These are phyloP conservation scores for Acromyrmex echinatior DNA, from an alignment of 1,140 invertebrate genomes.

Conservation along the genomic window DNA sequence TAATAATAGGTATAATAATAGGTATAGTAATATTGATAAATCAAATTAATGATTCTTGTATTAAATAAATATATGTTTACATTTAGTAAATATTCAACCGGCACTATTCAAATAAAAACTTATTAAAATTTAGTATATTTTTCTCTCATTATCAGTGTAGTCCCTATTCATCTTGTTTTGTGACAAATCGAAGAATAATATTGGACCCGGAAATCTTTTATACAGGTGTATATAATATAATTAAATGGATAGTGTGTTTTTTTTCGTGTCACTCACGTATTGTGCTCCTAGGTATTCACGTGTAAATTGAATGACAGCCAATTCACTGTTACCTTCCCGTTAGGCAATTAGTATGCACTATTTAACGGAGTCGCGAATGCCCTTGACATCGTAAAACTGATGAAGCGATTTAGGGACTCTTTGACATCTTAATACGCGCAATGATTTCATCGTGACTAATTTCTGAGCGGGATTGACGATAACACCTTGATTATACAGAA, in stretches of 20 bases:
- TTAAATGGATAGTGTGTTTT: too few relatives aligned
- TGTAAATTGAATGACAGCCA: slow-evolving; percentile 50
- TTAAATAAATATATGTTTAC: too few relatives aligned
- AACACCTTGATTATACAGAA: slow-evolving; percentile 7
- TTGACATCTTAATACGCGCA: background rate
- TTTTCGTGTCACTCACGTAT: background rate
- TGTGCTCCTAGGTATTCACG: slow-evolving; percentile 3
- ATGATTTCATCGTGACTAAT: slow-evolving; percentile 9
- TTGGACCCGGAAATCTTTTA: too few relatives aligned
- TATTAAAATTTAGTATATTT: too few relatives aligned
- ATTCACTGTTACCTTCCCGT: slow-evolving; percentile 58
- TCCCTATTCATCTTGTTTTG: too few relatives aligned
- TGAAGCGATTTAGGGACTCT: background rate
- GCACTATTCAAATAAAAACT: too few relatives aligned
- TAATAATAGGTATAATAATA: too few relatives aligned
- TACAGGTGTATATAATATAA: background rate
- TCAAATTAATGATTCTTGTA: too few relatives aligned
- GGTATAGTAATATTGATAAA: too few relatives aligned
- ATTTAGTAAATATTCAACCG: too few relatives aligned
- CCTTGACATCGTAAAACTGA: slow-evolving; percentile 40
- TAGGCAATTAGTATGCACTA: slow-evolving; percentile 47
- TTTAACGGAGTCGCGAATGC: slow-evolving; percentile 7
- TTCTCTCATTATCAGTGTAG: too few relatives aligned
- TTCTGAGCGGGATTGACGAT: background rate
- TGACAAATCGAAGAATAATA: too few relatives aligned